These are phyloP conservation scores for Todus mexicanus DNA, from an alignment of 2,797 vertebrate genomes.

Conservation along the genomic window DNA sequence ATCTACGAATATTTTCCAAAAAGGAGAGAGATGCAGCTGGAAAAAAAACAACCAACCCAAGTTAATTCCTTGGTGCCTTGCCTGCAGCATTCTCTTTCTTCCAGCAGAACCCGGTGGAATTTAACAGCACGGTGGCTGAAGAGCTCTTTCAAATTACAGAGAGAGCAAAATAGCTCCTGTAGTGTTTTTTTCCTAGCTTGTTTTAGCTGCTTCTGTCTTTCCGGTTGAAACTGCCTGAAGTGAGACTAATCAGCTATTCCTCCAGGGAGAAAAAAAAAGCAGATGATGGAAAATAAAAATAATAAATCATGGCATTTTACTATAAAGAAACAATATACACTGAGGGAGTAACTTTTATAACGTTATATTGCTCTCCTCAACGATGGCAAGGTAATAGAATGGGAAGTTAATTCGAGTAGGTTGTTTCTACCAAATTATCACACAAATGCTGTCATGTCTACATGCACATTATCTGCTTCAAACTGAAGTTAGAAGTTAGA, in stretches of 20 bases:
- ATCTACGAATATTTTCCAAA: slow-evolving; percentile 1
- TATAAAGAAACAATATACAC: not conserved
- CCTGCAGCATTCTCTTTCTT: not conserved
- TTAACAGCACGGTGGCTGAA: not conserved
- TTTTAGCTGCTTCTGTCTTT: slow-evolving; percentile 15
- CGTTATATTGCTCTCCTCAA: not conserved
- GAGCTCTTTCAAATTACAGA: slow-evolving; percentile 2
- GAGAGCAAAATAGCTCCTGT: slow-evolving; percentile 20
- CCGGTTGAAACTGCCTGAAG: not conserved
- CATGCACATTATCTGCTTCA: not conserved
- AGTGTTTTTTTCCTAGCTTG: not conserved
- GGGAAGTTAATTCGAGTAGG: not conserved
- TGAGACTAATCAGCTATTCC: slow-evolving; percentile 21
- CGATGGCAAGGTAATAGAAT: not conserved
- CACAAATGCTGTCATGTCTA: not conserved
- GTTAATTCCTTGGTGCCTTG: not conserved
- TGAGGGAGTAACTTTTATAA: not conserved
- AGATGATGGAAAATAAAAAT: not conserved
- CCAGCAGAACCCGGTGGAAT: not conserved
- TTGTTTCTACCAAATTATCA: not conserved
- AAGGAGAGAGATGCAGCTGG: not conserved
- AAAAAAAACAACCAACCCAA: not conserved
- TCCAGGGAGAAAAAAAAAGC: not conserved
- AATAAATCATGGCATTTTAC: slow-evolving; percentile 19
- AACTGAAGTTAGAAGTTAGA: not conserved